These are phyloP conservation scores for Cochlearius cochlearius DNA, from an alignment of 2,113 vertebrate species.

Conservation along the genomic window DNA sequence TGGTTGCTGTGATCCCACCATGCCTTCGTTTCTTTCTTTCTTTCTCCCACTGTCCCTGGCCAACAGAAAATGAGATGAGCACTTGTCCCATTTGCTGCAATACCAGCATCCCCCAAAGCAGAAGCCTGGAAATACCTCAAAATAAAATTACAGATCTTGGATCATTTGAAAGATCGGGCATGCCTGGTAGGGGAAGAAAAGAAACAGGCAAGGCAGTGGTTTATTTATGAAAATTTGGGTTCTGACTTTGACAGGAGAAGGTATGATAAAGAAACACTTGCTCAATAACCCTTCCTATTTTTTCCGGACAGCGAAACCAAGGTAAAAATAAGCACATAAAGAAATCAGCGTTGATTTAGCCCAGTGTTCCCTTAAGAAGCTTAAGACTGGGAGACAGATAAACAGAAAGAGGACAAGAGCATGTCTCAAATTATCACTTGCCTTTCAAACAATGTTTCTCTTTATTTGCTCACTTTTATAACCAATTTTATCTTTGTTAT, in stretches of 20 bases:
- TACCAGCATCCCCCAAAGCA: background rate
- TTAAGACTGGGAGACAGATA: background rate
- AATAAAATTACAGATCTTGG: background rate
- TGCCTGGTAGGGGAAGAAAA: background rate
- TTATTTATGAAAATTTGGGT: background rate
- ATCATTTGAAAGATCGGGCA: background rate
- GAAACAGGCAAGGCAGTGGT: background rate
- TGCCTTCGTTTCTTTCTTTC: background rate
- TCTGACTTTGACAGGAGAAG: background rate
- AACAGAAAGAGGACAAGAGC: background rate
- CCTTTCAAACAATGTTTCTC: background rate
- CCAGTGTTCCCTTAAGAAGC: background rate
- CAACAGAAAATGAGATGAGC: background rate
- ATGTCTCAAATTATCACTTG: background rate
- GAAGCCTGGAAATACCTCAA: background rate
- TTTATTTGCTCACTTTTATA: slow-evolving; percentile 16
- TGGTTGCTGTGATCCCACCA: background rate
- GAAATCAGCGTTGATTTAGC: background rate
- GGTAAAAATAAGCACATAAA: background rate
- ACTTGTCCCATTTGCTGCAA: background rate
- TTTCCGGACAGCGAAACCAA: background rate
- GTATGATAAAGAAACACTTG: background rate
- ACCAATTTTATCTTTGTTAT: background rate
- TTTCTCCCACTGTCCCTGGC: background rate
- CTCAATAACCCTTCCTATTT: background rate